phyloP scores from a whole-genome alignment of 2,113 vertebrate genomes.

The Hipposideros armiger region DNA sequence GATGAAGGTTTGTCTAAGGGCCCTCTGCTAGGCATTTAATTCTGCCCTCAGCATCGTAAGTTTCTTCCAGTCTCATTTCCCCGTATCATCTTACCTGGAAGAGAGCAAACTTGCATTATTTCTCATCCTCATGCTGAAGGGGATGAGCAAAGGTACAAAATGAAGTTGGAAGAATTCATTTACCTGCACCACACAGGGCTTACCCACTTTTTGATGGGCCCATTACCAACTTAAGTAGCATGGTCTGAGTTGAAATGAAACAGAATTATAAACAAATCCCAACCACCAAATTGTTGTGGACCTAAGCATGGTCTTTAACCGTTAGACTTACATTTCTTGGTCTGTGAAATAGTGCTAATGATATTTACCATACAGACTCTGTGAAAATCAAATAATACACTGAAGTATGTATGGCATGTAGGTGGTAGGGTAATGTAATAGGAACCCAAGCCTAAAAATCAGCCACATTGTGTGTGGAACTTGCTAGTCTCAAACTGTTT shows the following conservation, averaged over 20 bases:
- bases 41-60: not conserved
- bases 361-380: not conserved
- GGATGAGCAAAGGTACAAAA: not conserved
- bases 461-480: not conserved
- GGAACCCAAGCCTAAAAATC: not conserved
- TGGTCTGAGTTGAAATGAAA: not conserved
- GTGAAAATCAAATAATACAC: slow-evolving; percentile 2
- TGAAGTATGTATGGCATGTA: not conserved
- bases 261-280: not conserved
- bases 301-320: not conserved
- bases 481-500: not conserved
- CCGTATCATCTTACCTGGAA: not conserved
- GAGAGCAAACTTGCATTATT: not conserved
- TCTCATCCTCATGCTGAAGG: not conserved
- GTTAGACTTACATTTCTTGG: not conserved
- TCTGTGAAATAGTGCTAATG: not conserved
- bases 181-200: not conserved
- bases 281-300: not conserved
- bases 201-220: not conserved
- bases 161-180: not conserved
- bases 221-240: not conserved
- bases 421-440: not conserved
- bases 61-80: not conserved
- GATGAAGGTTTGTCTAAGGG: not conserved
- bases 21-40: not conserved